Percentiles rank a stretch among this genome's conserved stretches.
These are phyloP conservation scores for Diploscapter pachys DNA, from an alignment of 1,140 invertebrate genomes.

Conservation along the genomic window DNA sequence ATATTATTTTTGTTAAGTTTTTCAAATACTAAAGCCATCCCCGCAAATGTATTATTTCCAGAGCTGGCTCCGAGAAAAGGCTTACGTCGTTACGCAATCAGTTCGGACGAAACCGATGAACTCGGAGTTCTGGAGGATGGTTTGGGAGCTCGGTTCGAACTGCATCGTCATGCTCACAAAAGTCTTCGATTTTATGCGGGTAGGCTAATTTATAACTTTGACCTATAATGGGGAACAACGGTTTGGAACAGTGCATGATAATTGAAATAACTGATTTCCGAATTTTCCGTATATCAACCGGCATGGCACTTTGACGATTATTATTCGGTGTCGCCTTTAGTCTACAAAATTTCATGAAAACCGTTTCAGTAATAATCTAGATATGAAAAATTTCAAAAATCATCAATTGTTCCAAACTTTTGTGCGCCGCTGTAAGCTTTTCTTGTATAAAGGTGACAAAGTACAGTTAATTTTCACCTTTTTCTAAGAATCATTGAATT, in stretches of 20 bases:
- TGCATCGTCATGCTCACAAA: constrained; percentile 58
- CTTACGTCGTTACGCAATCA: constrained; percentile 58
- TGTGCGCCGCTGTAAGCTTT: not conserved
- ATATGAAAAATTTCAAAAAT: too few relatives aligned
- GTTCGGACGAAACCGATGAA: constrained; percentile 55
- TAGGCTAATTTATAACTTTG: constrained; percentile 20
- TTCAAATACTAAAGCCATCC: too few relatives aligned
- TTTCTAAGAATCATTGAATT: not conserved
- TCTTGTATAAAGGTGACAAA: not conserved
- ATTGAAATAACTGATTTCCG: too few relatives aligned
- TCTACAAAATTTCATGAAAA: too few relatives aligned
- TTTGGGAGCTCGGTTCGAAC: constrained; percentile 57
- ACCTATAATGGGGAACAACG: not conserved
- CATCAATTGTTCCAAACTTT: too few relatives aligned
- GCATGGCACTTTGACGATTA: too few relatives aligned
- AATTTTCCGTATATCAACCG: too few relatives aligned
- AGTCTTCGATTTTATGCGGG: constrained; percentile 58
- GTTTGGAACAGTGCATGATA: too few relatives aligned
- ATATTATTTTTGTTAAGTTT: too few relatives aligned
- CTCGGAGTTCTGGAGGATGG: constrained; percentile 56
- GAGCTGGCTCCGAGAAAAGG: constrained; percentile 57
- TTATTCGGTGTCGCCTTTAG: too few relatives aligned
- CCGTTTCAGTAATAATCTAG: too few relatives aligned
- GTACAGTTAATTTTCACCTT: not conserved
- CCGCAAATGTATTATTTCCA: constrained; percentile 18